These are phyloP conservation scores for Polydrusus cervinus DNA, from an alignment of 2,888 invertebrate species.

Conservation along the genomic window DNA sequence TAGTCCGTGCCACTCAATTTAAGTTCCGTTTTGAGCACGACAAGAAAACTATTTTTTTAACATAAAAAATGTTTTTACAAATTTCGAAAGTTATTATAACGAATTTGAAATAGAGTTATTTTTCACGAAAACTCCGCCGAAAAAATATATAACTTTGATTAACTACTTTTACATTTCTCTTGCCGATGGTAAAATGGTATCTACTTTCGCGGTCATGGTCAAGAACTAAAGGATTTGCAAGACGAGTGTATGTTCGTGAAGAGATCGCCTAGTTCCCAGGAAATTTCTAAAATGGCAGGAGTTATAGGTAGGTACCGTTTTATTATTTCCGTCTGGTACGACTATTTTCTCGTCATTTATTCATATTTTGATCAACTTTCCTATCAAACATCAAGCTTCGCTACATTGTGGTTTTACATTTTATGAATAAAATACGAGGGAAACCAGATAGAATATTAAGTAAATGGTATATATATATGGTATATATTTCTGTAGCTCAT, in stretches of 20 bases:
- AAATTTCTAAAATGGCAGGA: constrained; percentile 9
- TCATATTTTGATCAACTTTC: not conserved
- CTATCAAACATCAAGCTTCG: too few relatives aligned
- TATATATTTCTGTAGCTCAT: too few relatives aligned
- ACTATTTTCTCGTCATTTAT: not conserved
- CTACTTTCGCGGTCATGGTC: constrained; percentile 22
- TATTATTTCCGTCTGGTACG: not conserved
- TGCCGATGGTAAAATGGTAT: not conserved
- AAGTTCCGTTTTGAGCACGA: constrained; percentile 5
- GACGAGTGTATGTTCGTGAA: not conserved
- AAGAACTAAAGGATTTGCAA: constrained; percentile 2
- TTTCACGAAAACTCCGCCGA: not conserved
- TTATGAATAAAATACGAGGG: not conserved
- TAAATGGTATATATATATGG: too few relatives aligned
- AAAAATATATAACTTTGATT: not conserved
- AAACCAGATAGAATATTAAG: not conserved
- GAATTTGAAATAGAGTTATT: not conserved
- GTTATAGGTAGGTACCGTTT: constrained; percentile 9
- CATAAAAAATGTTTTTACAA: not conserved
- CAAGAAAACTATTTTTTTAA: not conserved
- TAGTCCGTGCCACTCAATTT: constrained; percentile 1
- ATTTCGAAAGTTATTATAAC: not conserved
- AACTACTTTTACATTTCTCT: not conserved
- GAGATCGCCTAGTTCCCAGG: constrained; percentile 24
- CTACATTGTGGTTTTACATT: not conserved